These are phyloP conservation scores for Polylopha cassiicola DNA, from an alignment of 2,888 invertebrate species.

Conservation along the genomic window DNA sequence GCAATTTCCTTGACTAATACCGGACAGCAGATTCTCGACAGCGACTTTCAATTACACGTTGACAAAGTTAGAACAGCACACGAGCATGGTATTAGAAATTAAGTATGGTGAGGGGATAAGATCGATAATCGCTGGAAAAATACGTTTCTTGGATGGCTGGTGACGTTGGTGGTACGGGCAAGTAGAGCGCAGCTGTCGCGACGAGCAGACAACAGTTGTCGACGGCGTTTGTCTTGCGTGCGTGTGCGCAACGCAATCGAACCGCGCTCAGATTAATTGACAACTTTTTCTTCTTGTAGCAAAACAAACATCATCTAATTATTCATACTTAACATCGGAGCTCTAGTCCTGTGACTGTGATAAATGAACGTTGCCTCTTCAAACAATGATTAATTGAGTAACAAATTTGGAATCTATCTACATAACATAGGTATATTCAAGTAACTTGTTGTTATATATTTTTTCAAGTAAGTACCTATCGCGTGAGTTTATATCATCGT, in stretches of 20 bases:
- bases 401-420: background rate
- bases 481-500: no score
- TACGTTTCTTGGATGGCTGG: constrained; percentile 25
- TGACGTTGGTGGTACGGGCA: constrained; percentile 35
- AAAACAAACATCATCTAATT: constrained; percentile 14
- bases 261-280: constrained; percentile 21
- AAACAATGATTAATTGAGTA: no score
- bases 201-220: constrained; percentile 74
- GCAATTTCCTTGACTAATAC: constrained; percentile 59
- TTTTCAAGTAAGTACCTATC: no score
- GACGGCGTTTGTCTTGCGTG: constrained; percentile 58
- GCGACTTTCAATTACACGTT: constrained; percentile 53
- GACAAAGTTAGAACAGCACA: constrained; percentile 29
- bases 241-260: constrained; percentile 42
- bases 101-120: constrained; percentile 34
- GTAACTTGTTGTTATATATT: no score
- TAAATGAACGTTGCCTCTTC: no score
- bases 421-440: background rate
- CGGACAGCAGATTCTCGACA: constrained; percentile 56
- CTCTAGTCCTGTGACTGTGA: background rate
- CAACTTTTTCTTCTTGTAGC: constrained; percentile 17
- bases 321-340: constrained; percentile 13
- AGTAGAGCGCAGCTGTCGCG: constrained; percentile 71
- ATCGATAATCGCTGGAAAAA: constrained; percentile 33
- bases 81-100: constrained; percentile 33